These are phyloP conservation scores for Agelaius phoeniceus DNA, from an alignment of 2,113 vertebrate species.

Conservation along the genomic window DNA sequence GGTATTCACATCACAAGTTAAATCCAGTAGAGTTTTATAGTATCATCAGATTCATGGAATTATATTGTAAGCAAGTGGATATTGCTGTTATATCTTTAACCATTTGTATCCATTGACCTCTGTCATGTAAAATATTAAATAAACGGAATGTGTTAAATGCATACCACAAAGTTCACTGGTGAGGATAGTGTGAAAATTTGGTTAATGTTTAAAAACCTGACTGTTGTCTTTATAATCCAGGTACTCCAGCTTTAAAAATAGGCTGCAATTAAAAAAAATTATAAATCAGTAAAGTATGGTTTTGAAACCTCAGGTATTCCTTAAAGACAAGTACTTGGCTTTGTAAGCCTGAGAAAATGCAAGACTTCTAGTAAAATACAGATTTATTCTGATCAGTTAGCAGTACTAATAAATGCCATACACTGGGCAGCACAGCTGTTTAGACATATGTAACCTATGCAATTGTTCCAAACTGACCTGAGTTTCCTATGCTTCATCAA, in stretches of 20 bases:
- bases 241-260: not conserved
- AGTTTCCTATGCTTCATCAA: not conserved
- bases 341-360: not conserved
- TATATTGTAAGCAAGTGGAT: not conserved
- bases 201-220: constrained; percentile 25
- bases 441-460: not conserved
- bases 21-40: not conserved
- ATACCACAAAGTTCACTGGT: not conserved
- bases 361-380: not conserved
- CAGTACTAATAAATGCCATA: not conserved
- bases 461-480: not conserved
- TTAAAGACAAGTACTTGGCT: not conserved
- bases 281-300: not conserved
- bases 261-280: not conserved
- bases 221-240: not conserved
- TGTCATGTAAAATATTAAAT: constrained; percentile 32
- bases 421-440: not conserved
- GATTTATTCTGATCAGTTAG: not conserved
- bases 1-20: fast-evolving
- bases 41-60: not conserved
- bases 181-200: constrained; percentile 20
- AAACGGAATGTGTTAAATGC: not conserved
- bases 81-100: not conserved
- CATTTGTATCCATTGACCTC: not conserved
- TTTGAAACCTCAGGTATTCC: not conserved